phyloP scores from a whole-genome alignment of 2,888 invertebrate species.

The Zeuzera pyrina region DNA sequence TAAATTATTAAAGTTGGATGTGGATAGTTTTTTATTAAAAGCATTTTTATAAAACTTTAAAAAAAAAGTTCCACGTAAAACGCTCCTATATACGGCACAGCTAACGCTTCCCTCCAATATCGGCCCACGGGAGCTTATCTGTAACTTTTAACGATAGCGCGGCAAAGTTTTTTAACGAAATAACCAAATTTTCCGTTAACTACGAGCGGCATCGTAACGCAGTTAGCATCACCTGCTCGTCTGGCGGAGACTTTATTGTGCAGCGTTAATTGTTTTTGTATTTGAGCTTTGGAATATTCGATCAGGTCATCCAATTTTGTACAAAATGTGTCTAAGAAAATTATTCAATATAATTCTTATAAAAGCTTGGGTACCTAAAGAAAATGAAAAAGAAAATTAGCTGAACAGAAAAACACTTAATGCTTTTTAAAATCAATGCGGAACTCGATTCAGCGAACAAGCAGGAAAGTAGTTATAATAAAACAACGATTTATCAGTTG shows the following conservation, averaged over 20 bases:
- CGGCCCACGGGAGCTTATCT: conserved; percentile 53
- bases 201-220: conserved; percentile 35
- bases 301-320: conserved; percentile 2
- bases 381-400: too few species aligned
- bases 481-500: conserved; percentile 31
- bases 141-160: conserved; percentile 67
- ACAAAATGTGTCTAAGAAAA: too few species aligned
- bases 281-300: conserved; percentile 5
- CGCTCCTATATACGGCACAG: too few species aligned
- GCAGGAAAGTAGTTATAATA: too few species aligned
- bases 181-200: conserved; percentile 63
- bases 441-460: conserved; percentile 1
- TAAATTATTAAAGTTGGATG: too few species aligned
- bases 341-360: too few species aligned
- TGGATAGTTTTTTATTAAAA: too few species aligned
- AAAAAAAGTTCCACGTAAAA: background rate
- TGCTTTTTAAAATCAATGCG: too few species aligned
- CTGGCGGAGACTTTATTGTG: conserved; percentile 24
- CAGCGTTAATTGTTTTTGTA: conserved; percentile 19
- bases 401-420: too few species aligned
- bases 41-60: too few species aligned
- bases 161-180: conserved; percentile 67
- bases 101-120: too few species aligned
- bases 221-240: conserved; percentile 44
- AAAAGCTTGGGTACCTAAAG: too few species aligned